Evolutionary conservation across 1,140 invertebrate genomes (phyloP).

Genomic region (Heliconius hewitsoni): DNA sequence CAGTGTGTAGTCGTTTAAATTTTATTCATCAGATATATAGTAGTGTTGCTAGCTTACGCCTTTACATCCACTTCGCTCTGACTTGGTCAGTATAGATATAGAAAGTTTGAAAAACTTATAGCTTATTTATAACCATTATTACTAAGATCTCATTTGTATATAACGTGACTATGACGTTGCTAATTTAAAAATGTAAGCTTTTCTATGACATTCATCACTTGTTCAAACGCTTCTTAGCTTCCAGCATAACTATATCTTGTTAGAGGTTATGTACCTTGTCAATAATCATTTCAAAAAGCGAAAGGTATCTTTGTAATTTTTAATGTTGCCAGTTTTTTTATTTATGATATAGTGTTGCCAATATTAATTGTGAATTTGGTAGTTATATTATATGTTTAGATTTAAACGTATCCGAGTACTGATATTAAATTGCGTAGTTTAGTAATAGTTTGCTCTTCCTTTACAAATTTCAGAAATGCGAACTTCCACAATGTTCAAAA

Average conservation of each 20-base stretch:
- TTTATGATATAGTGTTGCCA: not conserved
- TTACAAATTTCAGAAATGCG: not conserved
- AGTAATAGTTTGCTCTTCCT: conserved; percentile 12
- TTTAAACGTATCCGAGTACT: conserved; percentile 7
- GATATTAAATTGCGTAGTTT: conserved; percentile 23
- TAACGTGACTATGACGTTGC: conserved; percentile 23
- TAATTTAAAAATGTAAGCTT: conserved; percentile 15
- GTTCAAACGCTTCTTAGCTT: not conserved
- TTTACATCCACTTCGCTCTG: conserved; percentile 44
- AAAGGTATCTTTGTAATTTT: not conserved
- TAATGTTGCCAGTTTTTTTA: not conserved
- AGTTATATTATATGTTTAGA: conserved; percentile 12
- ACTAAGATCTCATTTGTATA: conserved; percentile 69
- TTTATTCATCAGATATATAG: conserved; percentile 42
- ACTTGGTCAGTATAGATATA: conserved; percentile 49
- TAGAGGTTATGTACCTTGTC: not conserved
- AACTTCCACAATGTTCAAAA: conserved; percentile 4
- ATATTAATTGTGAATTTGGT: conserved; percentile 2
- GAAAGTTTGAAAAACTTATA: conserved; percentile 67
- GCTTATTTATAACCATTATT: conserved; percentile 40
- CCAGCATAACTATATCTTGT: not conserved
- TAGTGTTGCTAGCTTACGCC: conserved; percentile 68
- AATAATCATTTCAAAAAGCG: not conserved
- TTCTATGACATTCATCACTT: conserved; percentile 16
- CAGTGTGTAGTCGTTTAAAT: conserved; percentile 30